These are phyloP conservation scores for Macquaria ambigua DNA, from an alignment of 2,113 vertebrate genomes.

Conservation along the genomic window DNA sequence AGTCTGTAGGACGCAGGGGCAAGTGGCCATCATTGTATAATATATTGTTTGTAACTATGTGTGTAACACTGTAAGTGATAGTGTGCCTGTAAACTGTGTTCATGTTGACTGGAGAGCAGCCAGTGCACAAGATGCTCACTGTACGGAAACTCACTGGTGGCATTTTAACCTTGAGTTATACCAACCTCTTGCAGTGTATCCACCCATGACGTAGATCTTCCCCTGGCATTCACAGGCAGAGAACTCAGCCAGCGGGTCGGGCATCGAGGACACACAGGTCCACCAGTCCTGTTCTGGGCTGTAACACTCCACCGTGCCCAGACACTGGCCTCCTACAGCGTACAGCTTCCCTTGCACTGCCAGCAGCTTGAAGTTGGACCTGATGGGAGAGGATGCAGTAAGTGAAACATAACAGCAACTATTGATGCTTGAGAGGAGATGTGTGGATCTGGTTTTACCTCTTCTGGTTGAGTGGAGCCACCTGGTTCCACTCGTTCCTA, in stretches of 20 bases:
- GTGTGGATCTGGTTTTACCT: conserved; percentile 82
- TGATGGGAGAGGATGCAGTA: conserved; percentile 65
- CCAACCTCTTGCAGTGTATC: conserved; percentile 94
- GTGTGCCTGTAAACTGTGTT: neutral
- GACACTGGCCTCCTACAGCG: conserved; percentile 93
- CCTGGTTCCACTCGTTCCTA: conserved; percentile 91
- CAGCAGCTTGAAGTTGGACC: conserved; percentile 97
- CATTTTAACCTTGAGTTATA: neutral
- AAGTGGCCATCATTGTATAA: neutral
- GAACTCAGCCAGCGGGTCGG: conserved; percentile 93
- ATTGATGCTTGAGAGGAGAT: neutral
- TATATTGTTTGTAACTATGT: neutral
- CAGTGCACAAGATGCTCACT: no score
- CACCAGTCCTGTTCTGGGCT: conserved; percentile 94
- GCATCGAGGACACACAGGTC: conserved; percentile 93
- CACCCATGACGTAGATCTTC: conserved; percentile 95
- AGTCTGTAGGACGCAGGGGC: neutral
- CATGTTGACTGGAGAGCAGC: no score
- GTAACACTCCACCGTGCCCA: conserved; percentile 95
- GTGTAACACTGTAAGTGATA: neutral
- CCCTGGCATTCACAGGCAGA: conserved; percentile 96
- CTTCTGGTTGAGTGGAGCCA: conserved; percentile 96
- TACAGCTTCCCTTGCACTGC: conserved; percentile 92
- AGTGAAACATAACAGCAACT: neutral
- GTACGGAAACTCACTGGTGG: no score